Conservation (phyloP, 1,140 invertebrate genomes). For the Rhagoletis pomonella region DNA sequence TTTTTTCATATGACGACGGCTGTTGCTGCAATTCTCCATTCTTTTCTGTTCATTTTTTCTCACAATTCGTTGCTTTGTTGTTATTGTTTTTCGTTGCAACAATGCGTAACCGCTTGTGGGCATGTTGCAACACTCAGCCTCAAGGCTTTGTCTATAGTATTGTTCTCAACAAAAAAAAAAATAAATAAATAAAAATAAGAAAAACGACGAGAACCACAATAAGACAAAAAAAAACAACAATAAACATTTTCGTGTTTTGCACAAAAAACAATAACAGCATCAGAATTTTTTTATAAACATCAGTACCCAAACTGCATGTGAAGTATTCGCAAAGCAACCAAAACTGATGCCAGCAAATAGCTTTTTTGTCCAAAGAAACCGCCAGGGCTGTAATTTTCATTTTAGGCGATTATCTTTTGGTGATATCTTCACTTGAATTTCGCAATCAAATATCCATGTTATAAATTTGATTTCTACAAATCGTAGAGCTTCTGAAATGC, state of each 20-base stretch:
- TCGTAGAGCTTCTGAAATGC: background rate
- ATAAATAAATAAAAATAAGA: background rate
- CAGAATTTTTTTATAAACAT: constrained; percentile 23
- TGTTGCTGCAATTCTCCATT: constrained; percentile 13
- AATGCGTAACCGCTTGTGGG: constrained; percentile 46
- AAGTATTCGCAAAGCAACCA: constrained; percentile 7
- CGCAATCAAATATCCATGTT: background rate
- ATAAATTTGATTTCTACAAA: constrained; percentile 34
- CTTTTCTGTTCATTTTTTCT: background rate
- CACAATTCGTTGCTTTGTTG: background rate
- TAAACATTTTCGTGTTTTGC: background rate
- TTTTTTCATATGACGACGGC: background rate
- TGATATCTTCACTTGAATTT: constrained; percentile 28
- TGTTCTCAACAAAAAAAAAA: constrained; percentile 31
- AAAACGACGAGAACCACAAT: constrained; percentile 9
- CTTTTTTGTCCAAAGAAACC: background rate
- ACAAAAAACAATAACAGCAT: background rate
- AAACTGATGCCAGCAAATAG: background rate
- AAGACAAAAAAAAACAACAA: background rate
- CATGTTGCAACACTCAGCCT: constrained; percentile 43
- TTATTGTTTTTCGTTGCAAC: constrained; percentile 43
- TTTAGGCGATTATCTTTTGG: constrained; percentile 37
- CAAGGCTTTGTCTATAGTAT: constrained; percentile 45
- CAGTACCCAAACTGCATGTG: constrained; percentile 3
- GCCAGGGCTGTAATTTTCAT: constrained; percentile 39